These are phyloP conservation scores for Engystomops pustulosus DNA, from an alignment of 2,113 vertebrate genomes.

Conservation along the genomic window DNA sequence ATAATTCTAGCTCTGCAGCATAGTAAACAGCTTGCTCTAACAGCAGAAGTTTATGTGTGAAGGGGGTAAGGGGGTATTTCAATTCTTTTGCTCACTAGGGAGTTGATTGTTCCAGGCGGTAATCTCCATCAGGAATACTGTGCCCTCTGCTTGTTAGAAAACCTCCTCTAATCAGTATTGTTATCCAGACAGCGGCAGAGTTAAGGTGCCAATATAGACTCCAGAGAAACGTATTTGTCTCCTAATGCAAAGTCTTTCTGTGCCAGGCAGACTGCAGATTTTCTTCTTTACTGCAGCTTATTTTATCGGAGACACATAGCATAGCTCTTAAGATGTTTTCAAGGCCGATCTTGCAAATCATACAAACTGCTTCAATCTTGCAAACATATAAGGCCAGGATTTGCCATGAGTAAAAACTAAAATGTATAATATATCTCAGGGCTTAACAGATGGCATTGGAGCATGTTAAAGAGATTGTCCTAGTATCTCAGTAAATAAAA, in stretches of 20 bases:
- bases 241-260: slow-evolving; percentile 1
- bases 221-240: slow-evolving; percentile 5
- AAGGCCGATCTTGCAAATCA: slow-evolving; percentile 11
- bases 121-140: slow-evolving; percentile 21
- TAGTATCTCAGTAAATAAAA: too few species aligned
- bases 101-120: slow-evolving; percentile 2
- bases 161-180: slow-evolving; percentile 15
- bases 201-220: neutral
- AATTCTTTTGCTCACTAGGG: slow-evolving; percentile 20
- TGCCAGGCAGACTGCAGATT: slow-evolving; percentile 17
- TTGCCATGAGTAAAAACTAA: neutral
- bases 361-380: neutral
- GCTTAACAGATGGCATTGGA: too few species aligned
- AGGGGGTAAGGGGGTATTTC: slow-evolving; percentile 1
- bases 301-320: neutral
- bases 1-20: slow-evolving; percentile 13
- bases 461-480: too few species aligned
- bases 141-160: slow-evolving; percentile 32
- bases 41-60: neutral
- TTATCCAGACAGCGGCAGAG: slow-evolving; percentile 19
- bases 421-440: too few species aligned
- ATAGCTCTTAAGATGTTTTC: neutral
- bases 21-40: slow-evolving; percentile 4
- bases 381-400: neutral
- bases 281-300: slow-evolving; percentile 24